Base-by-base conservation (phyloP, 2,888 invertebrate species). In the Drosophila fungiperda region DNA sequence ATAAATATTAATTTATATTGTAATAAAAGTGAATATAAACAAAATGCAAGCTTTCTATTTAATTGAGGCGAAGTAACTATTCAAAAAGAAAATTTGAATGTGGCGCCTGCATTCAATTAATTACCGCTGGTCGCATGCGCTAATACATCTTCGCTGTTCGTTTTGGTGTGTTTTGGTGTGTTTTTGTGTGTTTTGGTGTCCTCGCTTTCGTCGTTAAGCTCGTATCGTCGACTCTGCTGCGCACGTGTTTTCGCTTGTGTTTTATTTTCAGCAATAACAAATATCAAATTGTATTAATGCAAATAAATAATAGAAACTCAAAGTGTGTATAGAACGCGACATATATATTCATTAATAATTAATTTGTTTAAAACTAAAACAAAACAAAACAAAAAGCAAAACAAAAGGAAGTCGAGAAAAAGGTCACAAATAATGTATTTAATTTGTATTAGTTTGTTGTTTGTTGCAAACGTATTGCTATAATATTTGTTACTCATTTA, bases 391-490 rank as follows among this genome's bases (percentile, higher is more conserved):
- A 48, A 23, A 8, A 17, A 49, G 17, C 48, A 49, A 23, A 26
- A 15, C 8, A 26, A 4, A 57, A 23, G 17, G 9, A 55, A 23
- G 32, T 33, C n/a, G 12, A 55, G 26, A 48, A 36, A 40, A 82
- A 70, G 85, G 83, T 87, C 87, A 85, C 86, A 84, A 73, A 83
- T 7, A 79, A 63, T 82, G 85, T 85, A 85, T 85, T 85, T 85
- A 85, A 87, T 77, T 87, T 85, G 83, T 85, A 85, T 88, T 85
- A 85, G 87, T 85, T 83, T 85, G 23, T 23, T 23, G 23, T 23
- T 23, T 23, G 85, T 85, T 80, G 58, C 63, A 62, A 70, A 82
- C 73, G 79, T 83, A 82, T 80, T 81, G 65, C 68, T 73, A 66
- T 68, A 62, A 58, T 76, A 68, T 73, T 68, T 70, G 68, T 72